phyloP scores from a whole-genome alignment of 2,888 invertebrate species.

The Rotaria socialis region DNA sequence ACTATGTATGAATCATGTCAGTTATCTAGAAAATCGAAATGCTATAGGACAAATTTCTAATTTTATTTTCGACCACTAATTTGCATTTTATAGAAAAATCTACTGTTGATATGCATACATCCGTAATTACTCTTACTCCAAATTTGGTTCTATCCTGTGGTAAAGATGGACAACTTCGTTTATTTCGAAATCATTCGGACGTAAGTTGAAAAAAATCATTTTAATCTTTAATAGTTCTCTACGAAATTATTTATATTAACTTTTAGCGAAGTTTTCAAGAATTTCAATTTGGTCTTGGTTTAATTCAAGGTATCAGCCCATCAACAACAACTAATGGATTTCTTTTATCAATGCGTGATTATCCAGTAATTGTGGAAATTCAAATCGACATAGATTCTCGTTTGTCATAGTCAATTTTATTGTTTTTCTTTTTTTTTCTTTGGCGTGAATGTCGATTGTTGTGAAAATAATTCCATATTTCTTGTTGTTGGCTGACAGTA shows the following conservation, averaged over 20 bases:
- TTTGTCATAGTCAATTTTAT: too few relatives aligned
- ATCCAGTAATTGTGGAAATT: not conserved
- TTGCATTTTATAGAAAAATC: not conserved
- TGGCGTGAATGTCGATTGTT: too few relatives aligned
- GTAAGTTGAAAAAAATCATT: not conserved
- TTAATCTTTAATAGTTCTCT: too few relatives aligned
- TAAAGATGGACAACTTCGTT: conserved; percentile 20
- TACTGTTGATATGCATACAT: not conserved
- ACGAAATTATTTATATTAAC: not conserved
- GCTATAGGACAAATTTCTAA: too few relatives aligned
- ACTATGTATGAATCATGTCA: too few relatives aligned
- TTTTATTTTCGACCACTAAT: too few relatives aligned
- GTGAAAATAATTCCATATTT: too few relatives aligned
- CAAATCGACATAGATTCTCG: not conserved
- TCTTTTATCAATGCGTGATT: not conserved
- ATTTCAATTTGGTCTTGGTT: not conserved
- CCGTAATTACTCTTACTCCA: not conserved
- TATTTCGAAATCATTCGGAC: not conserved
- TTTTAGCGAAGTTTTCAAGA: not conserved
- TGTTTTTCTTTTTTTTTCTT: too few relatives aligned
- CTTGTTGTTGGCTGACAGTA: not conserved
- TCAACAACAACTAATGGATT: not conserved
- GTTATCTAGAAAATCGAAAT: too few relatives aligned
- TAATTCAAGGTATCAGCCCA: not conserved
- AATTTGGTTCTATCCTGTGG: not conserved